Conservation (phyloP, 2,888 invertebrate species). For the Erebia ligea region DNA sequence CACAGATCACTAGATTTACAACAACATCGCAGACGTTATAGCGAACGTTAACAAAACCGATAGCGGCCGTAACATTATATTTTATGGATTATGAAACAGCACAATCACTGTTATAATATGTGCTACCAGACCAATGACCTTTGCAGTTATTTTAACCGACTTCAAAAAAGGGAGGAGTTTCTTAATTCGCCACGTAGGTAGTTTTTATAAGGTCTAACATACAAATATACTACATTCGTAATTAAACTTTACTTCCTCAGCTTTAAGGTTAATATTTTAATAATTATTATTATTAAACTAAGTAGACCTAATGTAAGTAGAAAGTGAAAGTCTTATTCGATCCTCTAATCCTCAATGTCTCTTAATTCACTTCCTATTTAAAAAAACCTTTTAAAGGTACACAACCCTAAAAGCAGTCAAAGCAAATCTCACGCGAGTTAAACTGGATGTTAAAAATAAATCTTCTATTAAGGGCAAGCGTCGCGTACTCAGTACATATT, state of each 20-base stretch:
- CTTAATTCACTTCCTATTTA: slow-evolving; percentile 11
- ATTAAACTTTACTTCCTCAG: too few species aligned
- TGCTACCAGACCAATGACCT: slow-evolving; percentile 2
- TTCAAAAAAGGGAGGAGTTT: not conserved
- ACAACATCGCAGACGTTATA: not conserved
- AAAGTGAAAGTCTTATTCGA: not conserved
- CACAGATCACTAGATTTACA: too few species aligned
- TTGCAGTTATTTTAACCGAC: slow-evolving; percentile 1
- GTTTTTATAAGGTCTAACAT: too few species aligned
- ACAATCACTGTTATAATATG: not conserved
- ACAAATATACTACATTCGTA: too few species aligned
- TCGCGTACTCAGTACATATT: not conserved
- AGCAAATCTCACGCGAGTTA: slow-evolving; percentile 14
- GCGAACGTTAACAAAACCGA: slow-evolving; percentile 3
- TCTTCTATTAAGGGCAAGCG: slow-evolving; percentile 36
- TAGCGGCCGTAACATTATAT: slow-evolving; percentile 14
- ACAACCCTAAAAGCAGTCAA: slow-evolving; percentile 1
- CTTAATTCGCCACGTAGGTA: not conserved
- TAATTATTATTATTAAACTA: too few species aligned
- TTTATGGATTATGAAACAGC: slow-evolving; percentile 16
- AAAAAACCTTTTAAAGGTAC: too few species aligned
- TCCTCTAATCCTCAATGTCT: not conserved
- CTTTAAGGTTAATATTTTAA: too few species aligned
- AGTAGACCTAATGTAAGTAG: too few species aligned
- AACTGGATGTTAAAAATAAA: slow-evolving; percentile 30